A percentile compares a stretch with the other conserved stretches of the same genome.
These are phyloP conservation scores for Nomada ruficornis DNA, from an alignment of 2,888 invertebrate genomes.

Conservation along the genomic window DNA sequence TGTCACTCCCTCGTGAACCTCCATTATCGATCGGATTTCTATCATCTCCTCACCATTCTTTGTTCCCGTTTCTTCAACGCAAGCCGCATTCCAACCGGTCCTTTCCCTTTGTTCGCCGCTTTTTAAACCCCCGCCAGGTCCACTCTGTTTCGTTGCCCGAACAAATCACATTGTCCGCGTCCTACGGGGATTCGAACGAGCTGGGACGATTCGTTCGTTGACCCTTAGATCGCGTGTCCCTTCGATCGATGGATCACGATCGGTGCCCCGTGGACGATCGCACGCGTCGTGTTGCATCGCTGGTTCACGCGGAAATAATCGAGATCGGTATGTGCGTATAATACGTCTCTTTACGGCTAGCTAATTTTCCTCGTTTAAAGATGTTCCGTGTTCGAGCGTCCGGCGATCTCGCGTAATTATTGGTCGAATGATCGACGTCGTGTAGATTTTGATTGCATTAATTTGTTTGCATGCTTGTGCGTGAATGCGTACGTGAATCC, in stretches of 20 bases:
- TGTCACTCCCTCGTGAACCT: conserved; percentile 9
- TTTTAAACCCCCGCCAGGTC: not conserved
- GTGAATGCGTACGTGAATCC: too few species aligned
- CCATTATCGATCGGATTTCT: conserved; percentile 40
- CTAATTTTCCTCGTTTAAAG: not conserved
- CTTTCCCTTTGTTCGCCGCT: not conserved
- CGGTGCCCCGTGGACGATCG: not conserved
- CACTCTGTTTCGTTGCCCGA: not conserved
- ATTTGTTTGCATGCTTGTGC: too few species aligned
- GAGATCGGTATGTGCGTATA: not conserved
- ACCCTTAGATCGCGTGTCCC: not conserved
- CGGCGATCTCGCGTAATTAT: conserved; percentile 7
- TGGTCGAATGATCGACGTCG: conserved; percentile 8
- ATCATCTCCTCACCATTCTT: conserved; percentile 8
- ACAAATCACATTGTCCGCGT: conserved; percentile 9
- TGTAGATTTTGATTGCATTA: not conserved
- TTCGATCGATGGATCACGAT: not conserved
- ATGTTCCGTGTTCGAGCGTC: not conserved
- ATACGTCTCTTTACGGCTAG: not conserved
- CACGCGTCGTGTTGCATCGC: not conserved
- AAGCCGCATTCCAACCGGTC: not conserved
- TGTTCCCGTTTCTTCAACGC: conserved; percentile 5
- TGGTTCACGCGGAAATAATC: conserved; percentile 3
- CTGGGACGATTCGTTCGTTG: not conserved
- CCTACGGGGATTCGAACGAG: not conserved